Evolutionary conservation across 2,113 vertebrate genomes (phyloP), one percentile per base, ranked within the genome.

Genomic region (Physeter macrocephalus): DNA sequence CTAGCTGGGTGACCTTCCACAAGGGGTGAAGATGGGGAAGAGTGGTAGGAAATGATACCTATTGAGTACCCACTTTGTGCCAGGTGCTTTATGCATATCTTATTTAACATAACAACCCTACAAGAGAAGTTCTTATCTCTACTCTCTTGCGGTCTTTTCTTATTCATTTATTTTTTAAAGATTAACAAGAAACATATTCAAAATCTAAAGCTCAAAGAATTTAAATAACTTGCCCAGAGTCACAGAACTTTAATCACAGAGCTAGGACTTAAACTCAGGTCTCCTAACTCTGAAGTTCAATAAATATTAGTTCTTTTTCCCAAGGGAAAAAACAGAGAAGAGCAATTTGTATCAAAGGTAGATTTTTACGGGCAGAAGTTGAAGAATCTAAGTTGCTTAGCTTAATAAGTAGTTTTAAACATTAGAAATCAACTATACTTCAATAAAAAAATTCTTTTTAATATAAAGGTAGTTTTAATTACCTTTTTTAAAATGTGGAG

Each of bases 201-300:
- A 96, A 96, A 93, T 90, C 27, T 71, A 90, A 77, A 95, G 23
- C 59, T 94, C 21, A 57, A 84, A 81, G 77, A 69, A 80, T 85
- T 93, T 93, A 91, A 93, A 75, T 75, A 93, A 85, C 7, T 91
- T 97, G 23, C 31, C 86, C 39, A 91, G 43, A 85, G n/a, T 72
- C 36, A 96, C 17, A 86, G 41, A 64, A 59, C 49, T 88, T 88
- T 95, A 66, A 59, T 81, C 74, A 83, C 39, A 82, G 46, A 93
- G 20, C 43, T 91, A 91, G 49, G 64, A 88, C 83, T 94, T 91
- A 94, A 97, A 94, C 20, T 88, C 71, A 90, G 39, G 23, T 81
- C 41, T 91, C 52, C 41, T 93, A 77, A 95, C 36, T 36, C 66
- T 29, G 11, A 96, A 80, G 27, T 87, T 94, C 81, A 97, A 36